Conservation (phyloP, 2,888 invertebrate genomes). For the Metacarcinus magister region DNA sequence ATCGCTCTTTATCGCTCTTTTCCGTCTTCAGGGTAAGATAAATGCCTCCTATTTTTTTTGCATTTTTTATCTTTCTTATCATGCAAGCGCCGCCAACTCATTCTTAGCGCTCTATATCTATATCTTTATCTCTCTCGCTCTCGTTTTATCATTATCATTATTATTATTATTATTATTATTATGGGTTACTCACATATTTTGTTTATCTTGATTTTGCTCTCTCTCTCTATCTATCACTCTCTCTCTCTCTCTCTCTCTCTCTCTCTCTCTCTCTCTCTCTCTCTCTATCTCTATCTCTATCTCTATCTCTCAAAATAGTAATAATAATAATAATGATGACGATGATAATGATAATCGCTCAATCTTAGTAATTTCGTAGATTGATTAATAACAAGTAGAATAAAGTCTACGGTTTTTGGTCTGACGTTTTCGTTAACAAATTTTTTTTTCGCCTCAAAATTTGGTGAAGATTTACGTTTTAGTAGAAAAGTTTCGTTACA, state of each 20-base stretch:
- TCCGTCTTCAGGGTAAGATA: too few relatives aligned
- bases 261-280: neutral
- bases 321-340: slow-evolving; percentile 77
- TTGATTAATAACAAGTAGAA: too few relatives aligned
- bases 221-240: neutral
- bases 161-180: neutral
- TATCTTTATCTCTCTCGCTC: neutral
- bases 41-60: neutral
- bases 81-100: neutral
- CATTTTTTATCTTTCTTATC: neutral
- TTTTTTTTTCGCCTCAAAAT: too few relatives aligned
- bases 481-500: neutral
- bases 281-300: neutral
- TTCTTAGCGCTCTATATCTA: neutral
- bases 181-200: neutral
- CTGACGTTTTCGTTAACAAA: too few relatives aligned
- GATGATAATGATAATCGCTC: too few relatives aligned
- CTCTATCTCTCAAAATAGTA: slow-evolving; percentile 60
- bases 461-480: too few relatives aligned
- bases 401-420: too few relatives aligned
- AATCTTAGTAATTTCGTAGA: too few relatives aligned
- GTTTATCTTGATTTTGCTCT: neutral
- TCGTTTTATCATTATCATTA: neutral
- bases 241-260: slow-evolving; percentile 19
- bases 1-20: too few relatives aligned